These are phyloP conservation scores for Crotalus tigris DNA, from an alignment of 2,113 vertebrate genomes.

Conservation along the genomic window DNA sequence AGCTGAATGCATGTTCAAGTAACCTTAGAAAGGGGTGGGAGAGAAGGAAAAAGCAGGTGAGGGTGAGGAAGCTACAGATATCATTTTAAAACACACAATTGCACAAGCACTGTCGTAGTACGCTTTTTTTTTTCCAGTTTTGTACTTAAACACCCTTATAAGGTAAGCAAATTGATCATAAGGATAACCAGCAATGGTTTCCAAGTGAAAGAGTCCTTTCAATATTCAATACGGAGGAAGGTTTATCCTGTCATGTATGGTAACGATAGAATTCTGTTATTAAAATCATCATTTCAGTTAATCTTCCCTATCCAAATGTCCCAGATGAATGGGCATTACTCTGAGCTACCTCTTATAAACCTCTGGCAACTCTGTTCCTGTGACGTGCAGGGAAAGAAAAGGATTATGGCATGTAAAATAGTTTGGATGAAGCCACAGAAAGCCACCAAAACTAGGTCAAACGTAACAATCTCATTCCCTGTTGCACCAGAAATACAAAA, in stretches of 20 bases:
- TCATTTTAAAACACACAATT: neutral
- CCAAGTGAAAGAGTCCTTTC: neutral
- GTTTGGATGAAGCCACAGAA: neutral
- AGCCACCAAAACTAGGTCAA: neutral
- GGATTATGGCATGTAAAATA: neutral
- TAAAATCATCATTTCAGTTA: neutral
- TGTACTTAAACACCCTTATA: neutral
- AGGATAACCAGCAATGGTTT: neutral
- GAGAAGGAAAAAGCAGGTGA: neutral
- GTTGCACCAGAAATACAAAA: neutral
- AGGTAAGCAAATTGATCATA: neutral
- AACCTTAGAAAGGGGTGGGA: conserved; percentile 59
- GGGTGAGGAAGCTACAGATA: neutral
- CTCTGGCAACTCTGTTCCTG: neutral
- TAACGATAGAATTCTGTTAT: neutral
- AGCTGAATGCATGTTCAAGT: conserved; percentile 75
- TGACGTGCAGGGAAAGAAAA: neutral
- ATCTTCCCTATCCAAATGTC: neutral
- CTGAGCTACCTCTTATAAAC: neutral
- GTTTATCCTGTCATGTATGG: neutral
- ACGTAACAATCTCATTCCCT: neutral
- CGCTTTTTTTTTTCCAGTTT: neutral
- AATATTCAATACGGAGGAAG: neutral
- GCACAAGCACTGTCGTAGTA: neutral
- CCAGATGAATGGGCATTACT: neutral